Conservation (phyloP, 2,797 vertebrate genomes). For the Gymnopithys bicolor region DNA sequence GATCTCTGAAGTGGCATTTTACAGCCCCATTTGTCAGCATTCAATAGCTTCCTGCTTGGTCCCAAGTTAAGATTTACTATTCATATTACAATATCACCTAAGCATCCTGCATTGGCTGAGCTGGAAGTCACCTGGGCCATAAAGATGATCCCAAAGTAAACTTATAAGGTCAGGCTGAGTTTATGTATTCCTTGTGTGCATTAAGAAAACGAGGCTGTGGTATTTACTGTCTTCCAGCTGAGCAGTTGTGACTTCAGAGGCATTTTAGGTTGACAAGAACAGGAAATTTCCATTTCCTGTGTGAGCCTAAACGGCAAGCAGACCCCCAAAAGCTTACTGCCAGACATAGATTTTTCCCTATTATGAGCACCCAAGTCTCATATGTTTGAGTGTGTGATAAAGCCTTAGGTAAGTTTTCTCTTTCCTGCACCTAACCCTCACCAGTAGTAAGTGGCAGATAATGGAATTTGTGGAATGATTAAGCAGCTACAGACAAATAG, state of each 20-base stretch:
- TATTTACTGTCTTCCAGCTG: not conserved
- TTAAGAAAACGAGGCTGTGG: not conserved
- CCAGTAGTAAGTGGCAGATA: not conserved
- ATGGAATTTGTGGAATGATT: not conserved
- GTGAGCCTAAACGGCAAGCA: not conserved
- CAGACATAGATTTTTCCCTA: not conserved
- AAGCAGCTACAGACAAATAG: not conserved
- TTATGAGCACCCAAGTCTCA: not conserved
- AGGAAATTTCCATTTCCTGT: conserved; percentile 20
- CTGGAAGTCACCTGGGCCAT: not conserved
- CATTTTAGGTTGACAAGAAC: not conserved
- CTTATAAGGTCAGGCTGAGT: not conserved
- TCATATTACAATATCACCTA: not conserved
- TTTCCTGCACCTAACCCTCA: not conserved
- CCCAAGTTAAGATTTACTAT: not conserved
- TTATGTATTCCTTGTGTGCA: not conserved
- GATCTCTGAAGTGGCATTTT: not conserved
- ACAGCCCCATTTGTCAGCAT: not conserved
- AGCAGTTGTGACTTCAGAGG: not conserved
- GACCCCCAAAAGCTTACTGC: not conserved
- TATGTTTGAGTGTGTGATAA: not conserved
- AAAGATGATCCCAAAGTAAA: not conserved
- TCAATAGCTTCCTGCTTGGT: not conserved
- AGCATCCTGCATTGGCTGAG: not conserved
- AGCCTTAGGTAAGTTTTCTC: not conserved